Conservation (phyloP, 2,888 invertebrate species). For the Corbicula japonica region DNA sequence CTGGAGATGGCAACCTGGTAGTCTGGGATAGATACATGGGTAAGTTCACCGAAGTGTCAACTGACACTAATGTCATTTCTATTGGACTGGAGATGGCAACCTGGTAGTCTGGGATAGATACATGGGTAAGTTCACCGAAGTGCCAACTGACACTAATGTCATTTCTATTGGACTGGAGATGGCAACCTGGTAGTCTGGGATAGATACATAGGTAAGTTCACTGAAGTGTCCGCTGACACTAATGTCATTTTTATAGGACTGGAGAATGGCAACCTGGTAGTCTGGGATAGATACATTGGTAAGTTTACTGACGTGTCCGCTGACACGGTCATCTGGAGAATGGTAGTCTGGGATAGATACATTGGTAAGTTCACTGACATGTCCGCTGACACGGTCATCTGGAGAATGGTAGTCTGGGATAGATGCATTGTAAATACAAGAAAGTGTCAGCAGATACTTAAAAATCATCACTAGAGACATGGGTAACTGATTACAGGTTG, state of each 20-base stretch:
- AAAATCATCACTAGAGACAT: conserved; percentile 80
- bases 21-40: conserved; percentile 83
- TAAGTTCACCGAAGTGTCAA: conserved; percentile 77
- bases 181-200: no score
- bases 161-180: no score
- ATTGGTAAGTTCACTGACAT: conserved; percentile 81
- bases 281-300: conserved; percentile 85
- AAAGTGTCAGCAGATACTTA: conserved; percentile 74
- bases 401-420: conserved; percentile 82
- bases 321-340: conserved; percentile 77
- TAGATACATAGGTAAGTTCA: no score
- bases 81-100: conserved; percentile 80
- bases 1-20: conserved; percentile 78
- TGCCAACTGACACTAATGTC: no score
- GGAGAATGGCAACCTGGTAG: conserved; percentile 79
- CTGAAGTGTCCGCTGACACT: conserved; percentile 76
- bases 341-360: conserved; percentile 82
- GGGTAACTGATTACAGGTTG: conserved; percentile 77
- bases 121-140: no score
- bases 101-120: conserved; percentile 82
- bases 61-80: conserved; percentile 77
- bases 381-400: conserved; percentile 78
- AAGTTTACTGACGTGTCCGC: conserved; percentile 74
- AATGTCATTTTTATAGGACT: conserved; percentile 81
- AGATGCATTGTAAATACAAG: conserved; percentile 80